Evolutionary conservation across 2,888 invertebrate species (phyloP).

Genomic region (Agonopterix heracliana): DNA sequence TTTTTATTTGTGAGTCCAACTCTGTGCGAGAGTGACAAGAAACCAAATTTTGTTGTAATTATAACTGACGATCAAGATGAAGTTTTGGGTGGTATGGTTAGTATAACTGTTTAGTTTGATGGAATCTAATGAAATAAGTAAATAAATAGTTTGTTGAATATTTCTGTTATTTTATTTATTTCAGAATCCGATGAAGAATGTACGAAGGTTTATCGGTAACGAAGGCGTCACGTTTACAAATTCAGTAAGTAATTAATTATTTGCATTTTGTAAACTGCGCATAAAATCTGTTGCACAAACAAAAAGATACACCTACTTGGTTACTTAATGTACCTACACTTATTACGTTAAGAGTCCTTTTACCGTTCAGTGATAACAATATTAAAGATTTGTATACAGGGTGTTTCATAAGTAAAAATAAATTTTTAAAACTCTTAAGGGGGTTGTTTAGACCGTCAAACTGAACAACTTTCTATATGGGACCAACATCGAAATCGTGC

Average conservation of each 20-base stretch:
- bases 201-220: constrained; percentile 76
- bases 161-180: constrained; percentile 48
- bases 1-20: constrained; percentile 29
- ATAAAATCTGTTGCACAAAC: no score
- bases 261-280: neutral
- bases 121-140: constrained; percentile 14
- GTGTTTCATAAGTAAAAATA: no score
- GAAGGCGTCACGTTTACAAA: constrained; percentile 83
- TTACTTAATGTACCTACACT: no score
- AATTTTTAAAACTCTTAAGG: no score
- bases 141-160: constrained; percentile 48
- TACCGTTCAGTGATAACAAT: no score
- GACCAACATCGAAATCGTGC: no score
- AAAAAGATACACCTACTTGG: no score
- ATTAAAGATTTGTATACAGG: no score
- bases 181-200: constrained; percentile 81
- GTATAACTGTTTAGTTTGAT: constrained; percentile 31
- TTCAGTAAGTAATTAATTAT: constrained; percentile 79
- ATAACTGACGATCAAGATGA: constrained; percentile 92
- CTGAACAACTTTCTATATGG: no score
- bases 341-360: no score
- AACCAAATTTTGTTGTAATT: constrained; percentile 86
- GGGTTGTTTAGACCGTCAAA: no score
- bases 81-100: constrained; percentile 85
- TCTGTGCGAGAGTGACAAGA: constrained; percentile 25